phyloP scores from a whole-genome alignment of 2,888 invertebrate genomes.

The Epirrhoe alternata region DNA sequence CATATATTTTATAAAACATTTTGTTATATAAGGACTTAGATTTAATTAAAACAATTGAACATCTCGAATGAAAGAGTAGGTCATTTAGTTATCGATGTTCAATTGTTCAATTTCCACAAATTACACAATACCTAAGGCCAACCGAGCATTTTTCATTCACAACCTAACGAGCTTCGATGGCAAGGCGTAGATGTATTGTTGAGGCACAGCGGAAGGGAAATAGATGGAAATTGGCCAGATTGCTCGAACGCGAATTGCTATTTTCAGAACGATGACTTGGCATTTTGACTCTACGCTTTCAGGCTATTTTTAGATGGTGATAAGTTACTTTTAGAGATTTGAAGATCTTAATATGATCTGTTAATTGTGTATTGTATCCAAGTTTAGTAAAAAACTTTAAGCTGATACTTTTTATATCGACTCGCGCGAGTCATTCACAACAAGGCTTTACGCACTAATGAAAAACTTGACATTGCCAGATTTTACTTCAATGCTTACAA shows the following conservation, averaged over 20 bases:
- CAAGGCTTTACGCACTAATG: too few relatives aligned
- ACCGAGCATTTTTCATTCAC: constrained; percentile 24
- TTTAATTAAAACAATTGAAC: too few relatives aligned
- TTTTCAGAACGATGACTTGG: constrained; percentile 30
- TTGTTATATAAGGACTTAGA: too few relatives aligned
- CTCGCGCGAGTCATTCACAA: too few relatives aligned
- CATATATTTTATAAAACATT: too few relatives aligned
- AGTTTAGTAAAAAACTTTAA: too few relatives aligned
- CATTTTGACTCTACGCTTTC: constrained; percentile 15
- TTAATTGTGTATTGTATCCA: too few relatives aligned
- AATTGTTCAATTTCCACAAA: constrained; percentile 4
- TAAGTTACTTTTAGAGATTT: neutral
- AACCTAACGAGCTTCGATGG: constrained; percentile 28
- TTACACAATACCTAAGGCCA: constrained; percentile 1
- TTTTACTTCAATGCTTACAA: too few relatives aligned
- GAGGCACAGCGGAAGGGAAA: constrained; percentile 31
- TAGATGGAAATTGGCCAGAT: constrained; percentile 38
- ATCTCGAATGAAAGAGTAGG: too few relatives aligned
- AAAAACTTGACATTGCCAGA: too few relatives aligned
- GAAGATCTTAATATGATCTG: neutral
- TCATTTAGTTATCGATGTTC: too few relatives aligned
- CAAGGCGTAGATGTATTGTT: constrained; percentile 28
- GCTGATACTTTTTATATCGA: too few relatives aligned
- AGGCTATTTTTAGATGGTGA: constrained; percentile 20
- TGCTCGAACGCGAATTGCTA: constrained; percentile 31